Base-by-base conservation (phyloP, 2,113 vertebrate species). In the Gymnorhina tibicen region DNA sequence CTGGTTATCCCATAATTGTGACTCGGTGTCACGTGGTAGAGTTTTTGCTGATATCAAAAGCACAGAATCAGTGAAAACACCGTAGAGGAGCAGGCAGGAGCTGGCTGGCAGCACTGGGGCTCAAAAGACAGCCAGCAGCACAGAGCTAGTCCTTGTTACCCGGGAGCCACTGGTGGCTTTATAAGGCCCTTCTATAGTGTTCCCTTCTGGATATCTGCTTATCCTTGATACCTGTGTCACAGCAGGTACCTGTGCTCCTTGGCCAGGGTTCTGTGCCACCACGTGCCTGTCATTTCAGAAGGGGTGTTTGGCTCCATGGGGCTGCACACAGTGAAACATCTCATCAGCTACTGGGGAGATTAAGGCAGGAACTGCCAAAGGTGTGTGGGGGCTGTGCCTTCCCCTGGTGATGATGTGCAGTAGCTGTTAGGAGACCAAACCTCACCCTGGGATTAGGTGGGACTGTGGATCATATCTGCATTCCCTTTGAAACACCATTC, bases 281-380 rank as follows among this genome's bases (percentile, higher is more conserved):
- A 5, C 3, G 0, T 27, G 33, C 15, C 16, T 0, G 30, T 75
- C 11, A 1, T 52, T 55, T 67, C 55, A 7, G 16, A 41, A 56
- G 63, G 8, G 10, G 3, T 1, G 7, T 90, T 66, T 37, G 78
- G 8, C 74, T 73, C 46, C 5, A 0, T 10, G 30, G 60, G 21
- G 75, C 58, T 66, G 49, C 46, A 20, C 50, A 16, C 30, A 41
- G 60, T 3, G 2, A 63, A 50, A 72, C 10, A 32, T 5, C n/a
- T 33, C 3, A 0, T 79, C 30, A 33, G 58, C 67, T 46, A 1
- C 35, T 47, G 37, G 42, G 50, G 33, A 47, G 6, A n/a, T 44
- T 1, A 66, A 67, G 24, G 27, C 46, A 87, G 35, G 23, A 79
- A 6, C 11, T 12, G 47, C 28, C 33, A 69, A 33, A 52, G 23